Base-by-base conservation (phyloP, 2,113 vertebrate genomes). In the Gambusia holbrooki region DNA sequence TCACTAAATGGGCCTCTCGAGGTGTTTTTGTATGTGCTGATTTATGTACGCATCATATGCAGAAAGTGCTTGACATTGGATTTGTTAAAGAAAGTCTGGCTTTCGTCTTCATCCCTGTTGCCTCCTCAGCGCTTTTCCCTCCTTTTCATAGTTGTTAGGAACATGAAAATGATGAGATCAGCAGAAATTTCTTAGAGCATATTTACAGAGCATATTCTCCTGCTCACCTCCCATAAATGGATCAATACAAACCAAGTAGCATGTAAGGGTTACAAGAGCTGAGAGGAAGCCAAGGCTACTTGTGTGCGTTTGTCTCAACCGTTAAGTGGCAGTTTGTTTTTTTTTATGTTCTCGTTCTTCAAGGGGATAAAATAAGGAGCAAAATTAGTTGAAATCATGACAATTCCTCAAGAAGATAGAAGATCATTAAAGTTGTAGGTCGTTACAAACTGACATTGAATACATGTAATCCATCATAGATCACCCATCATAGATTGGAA, bases 91-190 rank as follows among this genome's bases (percentile, higher is more conserved):
- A 85, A 88, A 88, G 32, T 62, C 72, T 65, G 45, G 22, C 54
- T 89, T 89, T 86, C 65, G 74, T 72, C 69, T 73, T 69, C 61
- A 62, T 82, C 80, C 69, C 79, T 42, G n/a, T 17, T 87, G 83
- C 90, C 45, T 87, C 71, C 87, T 93, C 92, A 93, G 91, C 91
- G 92, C 74, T 88, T 91, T 88, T 82, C 62, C 75, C 75, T 87
- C 76, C 69, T 82, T 84, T 75, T 87, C 84, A 85, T 76, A 75
- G 81, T 83, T 87, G 88, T 90, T 89, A 85, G 88, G 75, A 89
- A 81, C 66, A 73, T 40, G 74, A 86, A 92, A 88, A 84, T 70
- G 81, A 82, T 13, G 32, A 71, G 32, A 74, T 92, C 85, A 92
- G 89, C 90, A 74, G 77, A 87, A 88, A 84, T 73, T 74, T 82